Conservation (phyloP, 2,797 vertebrate species). For the Vultur gryphus region DNA sequence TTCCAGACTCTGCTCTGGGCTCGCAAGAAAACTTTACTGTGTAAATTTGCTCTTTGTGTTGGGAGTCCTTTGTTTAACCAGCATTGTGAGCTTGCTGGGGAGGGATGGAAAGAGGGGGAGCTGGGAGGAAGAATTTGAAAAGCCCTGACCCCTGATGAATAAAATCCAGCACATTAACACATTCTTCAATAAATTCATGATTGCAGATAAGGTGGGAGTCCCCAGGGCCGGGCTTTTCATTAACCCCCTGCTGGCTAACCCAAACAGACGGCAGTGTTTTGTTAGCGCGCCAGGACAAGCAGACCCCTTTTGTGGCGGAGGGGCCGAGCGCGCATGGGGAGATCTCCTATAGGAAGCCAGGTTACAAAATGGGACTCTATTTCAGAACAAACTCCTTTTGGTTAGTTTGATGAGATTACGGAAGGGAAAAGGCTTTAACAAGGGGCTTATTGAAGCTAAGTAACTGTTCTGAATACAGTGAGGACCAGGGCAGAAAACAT, state of each 20-base stretch:
- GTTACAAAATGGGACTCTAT: constrained; percentile 61
- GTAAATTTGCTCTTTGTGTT: constrained; percentile 91
- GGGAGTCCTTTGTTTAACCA: constrained; percentile 87
- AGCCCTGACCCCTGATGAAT: constrained; percentile 75
- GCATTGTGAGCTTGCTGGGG: constrained; percentile 87
- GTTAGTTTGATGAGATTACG: constrained; percentile 66
- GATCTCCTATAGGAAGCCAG: constrained; percentile 32
- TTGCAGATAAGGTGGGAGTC: constrained; percentile 74
- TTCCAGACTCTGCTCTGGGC: constrained; percentile 87
- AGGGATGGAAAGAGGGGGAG: constrained; percentile 77
- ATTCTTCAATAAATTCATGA: constrained; percentile 75
- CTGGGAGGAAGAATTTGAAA: constrained; percentile 77
- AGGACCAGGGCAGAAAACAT: constrained; percentile 56
- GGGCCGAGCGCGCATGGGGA: constrained; percentile 30
- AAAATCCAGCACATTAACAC: constrained; percentile 72
- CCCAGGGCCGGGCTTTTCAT: constrained; percentile 70
- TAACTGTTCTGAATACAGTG: constrained; percentile 56
- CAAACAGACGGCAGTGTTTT: constrained; percentile 69
- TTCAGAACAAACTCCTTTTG: constrained; percentile 65
- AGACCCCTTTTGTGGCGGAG: constrained; percentile 57
- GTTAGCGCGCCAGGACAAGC: constrained; percentile 62
- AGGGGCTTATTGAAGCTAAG: constrained; percentile 65
- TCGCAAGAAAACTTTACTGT: constrained; percentile 88
- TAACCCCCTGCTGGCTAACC: constrained; percentile 76
- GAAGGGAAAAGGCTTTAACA: constrained; percentile 62